Evolutionary conservation across 2,888 invertebrate species (phyloP).

Genomic region (Pristionchus entomophagus): DNA sequence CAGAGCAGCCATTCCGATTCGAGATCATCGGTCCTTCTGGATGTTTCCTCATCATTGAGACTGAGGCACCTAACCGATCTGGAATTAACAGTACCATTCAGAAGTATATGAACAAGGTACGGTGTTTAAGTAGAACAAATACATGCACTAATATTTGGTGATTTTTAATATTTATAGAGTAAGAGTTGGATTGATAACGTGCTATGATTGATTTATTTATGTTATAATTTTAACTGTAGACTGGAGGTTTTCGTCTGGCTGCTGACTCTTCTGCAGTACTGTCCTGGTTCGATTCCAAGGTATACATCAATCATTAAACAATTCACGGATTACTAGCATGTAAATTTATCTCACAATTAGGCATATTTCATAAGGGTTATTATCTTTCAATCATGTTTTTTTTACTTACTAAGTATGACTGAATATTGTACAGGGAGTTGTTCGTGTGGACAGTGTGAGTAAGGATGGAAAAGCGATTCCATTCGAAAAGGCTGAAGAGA

Average conservation of each 20-base stretch:
- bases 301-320: slow-evolving; percentile 23
- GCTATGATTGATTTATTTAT: slow-evolving; percentile 21
- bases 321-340: neutral
- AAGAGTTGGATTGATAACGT: neutral
- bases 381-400: too few relatives aligned
- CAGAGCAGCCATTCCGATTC: slow-evolving; percentile 65
- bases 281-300: slow-evolving; percentile 70
- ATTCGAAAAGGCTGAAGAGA: slow-evolving; percentile 66
- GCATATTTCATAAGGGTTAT: too few relatives aligned
- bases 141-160: too few relatives aligned
- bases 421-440: neutral
- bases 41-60: slow-evolving; percentile 68
- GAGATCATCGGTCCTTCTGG: slow-evolving; percentile 71
- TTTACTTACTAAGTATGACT: neutral
- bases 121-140: too few relatives aligned
- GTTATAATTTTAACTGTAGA: too few relatives aligned
- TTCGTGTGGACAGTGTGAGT: slow-evolving; percentile 51
- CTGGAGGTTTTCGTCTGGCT: slow-evolving; percentile 68
- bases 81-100: slow-evolving; percentile 58
- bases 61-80: slow-evolving; percentile 67
- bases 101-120: slow-evolving; percentile 69
- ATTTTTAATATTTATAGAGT: neutral
- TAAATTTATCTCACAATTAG: neutral
- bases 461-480: slow-evolving; percentile 57
- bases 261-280: slow-evolving; percentile 60